Conservation (phyloP, 2,888 invertebrate species). For the Chalcis sispes region DNA sequence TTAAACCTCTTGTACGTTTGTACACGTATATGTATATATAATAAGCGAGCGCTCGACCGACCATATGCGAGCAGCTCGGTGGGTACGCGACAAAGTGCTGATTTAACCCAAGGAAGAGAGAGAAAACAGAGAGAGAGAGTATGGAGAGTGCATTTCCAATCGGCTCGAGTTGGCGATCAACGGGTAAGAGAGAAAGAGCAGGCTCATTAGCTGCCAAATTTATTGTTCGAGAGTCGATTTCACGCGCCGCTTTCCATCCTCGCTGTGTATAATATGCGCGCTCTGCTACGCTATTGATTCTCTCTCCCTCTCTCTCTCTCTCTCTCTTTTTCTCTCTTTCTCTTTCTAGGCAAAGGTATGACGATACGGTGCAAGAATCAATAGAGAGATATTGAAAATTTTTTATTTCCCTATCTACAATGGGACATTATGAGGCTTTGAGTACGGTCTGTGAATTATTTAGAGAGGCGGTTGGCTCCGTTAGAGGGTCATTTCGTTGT, state of each 20-base stretch:
- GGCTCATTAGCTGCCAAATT: constrained; percentile 56
- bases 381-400: constrained; percentile 51
- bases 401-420: constrained; percentile 36
- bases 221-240: constrained; percentile 52
- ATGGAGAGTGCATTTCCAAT: constrained; percentile 25
- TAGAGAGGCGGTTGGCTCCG: constrained; percentile 20
- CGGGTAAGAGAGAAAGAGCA: neutral
- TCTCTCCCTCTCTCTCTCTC: constrained; percentile 10
- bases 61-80: constrained; percentile 1
- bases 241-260: constrained; percentile 37
- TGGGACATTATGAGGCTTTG: constrained; percentile 48
- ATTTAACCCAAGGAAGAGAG: constrained; percentile 9
- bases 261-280: neutral
- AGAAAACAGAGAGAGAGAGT: neutral
- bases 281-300: neutral
- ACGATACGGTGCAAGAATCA: constrained; percentile 28
- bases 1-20: constrained; percentile 12
- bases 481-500: constrained; percentile 37
- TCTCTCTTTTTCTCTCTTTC: neutral
- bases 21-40: neutral
- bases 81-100: constrained; percentile 53
- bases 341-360: constrained; percentile 9
- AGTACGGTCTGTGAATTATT: constrained; percentile 33
- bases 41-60: neutral
- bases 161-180: neutral